phyloP scores from a whole-genome alignment of 2,888 invertebrate genomes.

The Nymphalis urticae region DNA sequence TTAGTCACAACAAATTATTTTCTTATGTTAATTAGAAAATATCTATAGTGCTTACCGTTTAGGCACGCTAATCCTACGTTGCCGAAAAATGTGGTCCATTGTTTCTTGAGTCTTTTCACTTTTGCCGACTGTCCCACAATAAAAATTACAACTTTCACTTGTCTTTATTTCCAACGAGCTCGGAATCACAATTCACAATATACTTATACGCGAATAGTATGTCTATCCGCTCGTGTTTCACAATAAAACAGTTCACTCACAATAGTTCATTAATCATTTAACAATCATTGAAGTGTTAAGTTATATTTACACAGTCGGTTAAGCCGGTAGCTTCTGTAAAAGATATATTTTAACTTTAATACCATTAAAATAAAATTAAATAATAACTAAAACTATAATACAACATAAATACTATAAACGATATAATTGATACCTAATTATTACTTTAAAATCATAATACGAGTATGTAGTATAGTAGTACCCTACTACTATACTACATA shows the following conservation, averaged over 20 bases:
- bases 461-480: too few relatives aligned
- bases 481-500: too few relatives aligned
- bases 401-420: too few relatives aligned
- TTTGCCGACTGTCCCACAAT: slow-evolving; percentile 64
- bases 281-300: slow-evolving; percentile 25
- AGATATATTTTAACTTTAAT: neutral
- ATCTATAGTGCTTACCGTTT: slow-evolving; percentile 63
- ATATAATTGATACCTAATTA: too few relatives aligned
- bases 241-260: slow-evolving; percentile 23
- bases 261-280: slow-evolving; percentile 28
- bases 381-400: neutral
- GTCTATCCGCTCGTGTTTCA: slow-evolving; percentile 26
- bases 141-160: slow-evolving; percentile 75
- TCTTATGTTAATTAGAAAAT: slow-evolving; percentile 10
- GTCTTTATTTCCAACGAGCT: slow-evolving; percentile 53
- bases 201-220: slow-evolving; percentile 18
- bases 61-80: slow-evolving; percentile 74
- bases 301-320: slow-evolving; percentile 20
- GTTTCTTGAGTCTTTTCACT: slow-evolving; percentile 64
- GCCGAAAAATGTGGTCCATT: slow-evolving; percentile 79
- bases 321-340: neutral
- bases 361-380: neutral
- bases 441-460: too few relatives aligned
- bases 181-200: slow-evolving; percentile 29
- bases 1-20: neutral